Conservation (phyloP, 2,797 vertebrate species). For the Pterois miles region DNA sequence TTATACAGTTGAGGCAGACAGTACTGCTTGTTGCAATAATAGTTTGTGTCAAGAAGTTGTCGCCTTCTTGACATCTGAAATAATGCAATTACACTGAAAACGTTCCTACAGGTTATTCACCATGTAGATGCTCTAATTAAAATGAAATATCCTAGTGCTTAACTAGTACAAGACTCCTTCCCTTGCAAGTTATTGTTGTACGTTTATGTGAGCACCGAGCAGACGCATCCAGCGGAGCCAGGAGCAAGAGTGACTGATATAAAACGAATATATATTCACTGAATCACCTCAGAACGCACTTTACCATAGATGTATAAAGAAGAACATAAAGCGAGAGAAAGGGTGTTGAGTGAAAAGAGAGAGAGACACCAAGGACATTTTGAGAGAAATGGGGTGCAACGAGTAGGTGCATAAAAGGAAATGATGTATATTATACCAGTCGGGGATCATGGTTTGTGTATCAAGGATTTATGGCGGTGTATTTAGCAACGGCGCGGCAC, state of each 20-base stretch:
- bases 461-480: slow-evolving; percentile 69
- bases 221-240: slow-evolving; percentile 5
- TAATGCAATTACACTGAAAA: background rate
- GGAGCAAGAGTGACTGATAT: slow-evolving; percentile 29
- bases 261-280: slow-evolving; percentile 38
- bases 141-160: background rate
- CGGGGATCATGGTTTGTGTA: slow-evolving; percentile 64
- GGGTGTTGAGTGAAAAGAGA: slow-evolving; percentile 31
- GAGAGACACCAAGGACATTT: slow-evolving; percentile 60
- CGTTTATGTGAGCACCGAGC: slow-evolving; percentile 11
- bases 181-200: background rate
- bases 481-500: slow-evolving; percentile 28
- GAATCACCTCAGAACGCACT: slow-evolving; percentile 20
- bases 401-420: slow-evolving; percentile 75
- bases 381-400: slow-evolving; percentile 67
- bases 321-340: slow-evolving; percentile 23
- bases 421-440: slow-evolving; percentile 72
- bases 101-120: background rate
- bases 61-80: background rate
- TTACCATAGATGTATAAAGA: slow-evolving; percentile 11
- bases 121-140: background rate
- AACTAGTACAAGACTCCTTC: background rate
- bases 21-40: no score
- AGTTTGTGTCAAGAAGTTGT: no score
- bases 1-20: background rate